These are phyloP conservation scores for Automeris io DNA, from an alignment of 2,888 invertebrate species.

Conservation along the genomic window DNA sequence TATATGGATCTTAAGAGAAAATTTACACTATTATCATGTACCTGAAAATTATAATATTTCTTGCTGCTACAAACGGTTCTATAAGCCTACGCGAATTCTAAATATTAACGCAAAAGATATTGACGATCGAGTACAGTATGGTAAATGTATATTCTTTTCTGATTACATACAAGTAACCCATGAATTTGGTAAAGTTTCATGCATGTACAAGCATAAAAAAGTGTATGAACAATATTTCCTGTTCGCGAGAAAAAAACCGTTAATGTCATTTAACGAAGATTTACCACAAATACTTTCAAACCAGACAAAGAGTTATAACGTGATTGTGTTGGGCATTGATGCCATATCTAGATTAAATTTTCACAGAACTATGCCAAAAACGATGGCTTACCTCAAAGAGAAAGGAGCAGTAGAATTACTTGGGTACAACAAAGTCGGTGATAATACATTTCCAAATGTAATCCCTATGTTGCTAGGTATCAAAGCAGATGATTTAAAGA, in stretches of 20 bases:
- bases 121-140: slow-evolving; percentile 69
- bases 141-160: slow-evolving; percentile 67
- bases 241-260: slow-evolving; percentile 73
- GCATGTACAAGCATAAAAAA: slow-evolving; percentile 59
- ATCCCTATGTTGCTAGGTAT: slow-evolving; percentile 87
- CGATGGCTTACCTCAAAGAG: slow-evolving; percentile 77
- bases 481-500: slow-evolving; percentile 79
- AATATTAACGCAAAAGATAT: slow-evolving; percentile 57
- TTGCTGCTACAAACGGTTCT: slow-evolving; percentile 80
- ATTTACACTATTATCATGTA: slow-evolving; percentile 67
- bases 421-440: slow-evolving; percentile 95
- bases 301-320: slow-evolving; percentile 69
- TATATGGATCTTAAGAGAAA: slow-evolving; percentile 70
- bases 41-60: slow-evolving; percentile 53
- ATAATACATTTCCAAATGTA: slow-evolving; percentile 95
- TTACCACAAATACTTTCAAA: slow-evolving; percentile 24
- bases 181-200: slow-evolving; percentile 84
- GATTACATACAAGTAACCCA: slow-evolving; percentile 56
- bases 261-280: slow-evolving; percentile 25
- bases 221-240: slow-evolving; percentile 83
- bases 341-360: slow-evolving; percentile 91
- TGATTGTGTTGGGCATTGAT: slow-evolving; percentile 90
- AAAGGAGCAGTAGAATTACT: slow-evolving; percentile 85
- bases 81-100: slow-evolving; percentile 63
- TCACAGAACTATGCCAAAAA: slow-evolving; percentile 88